Conservation (phyloP, 1,140 invertebrate genomes). For the Aradophagus sp. region DNA sequence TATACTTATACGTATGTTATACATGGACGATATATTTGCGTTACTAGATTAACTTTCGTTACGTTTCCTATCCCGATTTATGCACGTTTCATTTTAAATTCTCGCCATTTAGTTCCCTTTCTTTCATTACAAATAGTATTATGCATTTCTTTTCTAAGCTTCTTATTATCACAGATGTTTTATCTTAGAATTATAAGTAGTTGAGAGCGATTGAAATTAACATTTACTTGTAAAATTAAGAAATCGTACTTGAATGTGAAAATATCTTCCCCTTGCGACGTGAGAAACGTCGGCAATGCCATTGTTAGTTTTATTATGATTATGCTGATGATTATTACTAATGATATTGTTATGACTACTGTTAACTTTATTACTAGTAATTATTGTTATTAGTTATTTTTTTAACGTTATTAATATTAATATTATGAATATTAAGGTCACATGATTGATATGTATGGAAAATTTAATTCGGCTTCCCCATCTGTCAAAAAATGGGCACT, state of each 20-base stretch:
- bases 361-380: too few species aligned
- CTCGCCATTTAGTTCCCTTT: neutral
- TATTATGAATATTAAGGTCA: constrained; percentile 48
- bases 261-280: constrained; percentile 27
- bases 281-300: constrained; percentile 35
- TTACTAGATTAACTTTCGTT: constrained; percentile 28
- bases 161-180: constrained; percentile 56
- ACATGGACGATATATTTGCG: constrained; percentile 51
- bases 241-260: constrained; percentile 38
- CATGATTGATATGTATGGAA: constrained; percentile 56
- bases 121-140: constrained; percentile 32
- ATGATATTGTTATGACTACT: too few species aligned
- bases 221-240: constrained; percentile 34
- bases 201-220: constrained; percentile 43
- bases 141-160: constrained; percentile 43
- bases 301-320: too few species aligned
- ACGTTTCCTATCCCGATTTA: neutral
- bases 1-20: constrained; percentile 49
- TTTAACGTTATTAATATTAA: too few species aligned
- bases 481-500: constrained; percentile 31
- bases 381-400: too few species aligned
- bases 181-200: constrained; percentile 50
- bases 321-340: too few species aligned
- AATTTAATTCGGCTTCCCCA: constrained; percentile 48
- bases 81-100: neutral